Base-by-base conservation (phyloP, 2,797 vertebrate genomes). In the Erithacus rubecula region DNA sequence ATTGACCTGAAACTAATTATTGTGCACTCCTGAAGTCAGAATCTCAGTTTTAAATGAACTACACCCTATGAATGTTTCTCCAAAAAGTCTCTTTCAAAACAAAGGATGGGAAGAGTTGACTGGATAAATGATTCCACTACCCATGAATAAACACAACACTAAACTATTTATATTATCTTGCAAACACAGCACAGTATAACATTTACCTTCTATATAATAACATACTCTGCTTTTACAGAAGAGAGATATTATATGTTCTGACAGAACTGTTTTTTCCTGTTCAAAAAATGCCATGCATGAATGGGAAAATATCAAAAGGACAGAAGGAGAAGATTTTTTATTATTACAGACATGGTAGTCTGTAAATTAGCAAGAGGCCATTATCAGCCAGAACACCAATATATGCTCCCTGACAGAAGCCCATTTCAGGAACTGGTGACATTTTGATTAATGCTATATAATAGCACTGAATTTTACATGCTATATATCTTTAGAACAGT, bases 361-460 rank as follows among this genome's bases (percentile, higher is more conserved):
- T 46, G 51, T 95, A 92, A 95, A 95, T 96, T 95, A 96, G 53
- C 1, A 16, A 83, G 19, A 84, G 84, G 55, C 27, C 89, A 89
- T 96, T 97, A 95, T 71, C 58, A 95, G 53, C 30, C 46, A 82
- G 91, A 96, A 62, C 44, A 41, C 34, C 34, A 10, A 41, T 83
- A 64, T 34, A 76, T 13, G 71, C 27, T 89, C 93, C 63, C 77
- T 90, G 53, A 89, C 83, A 97, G 78, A 74, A 95, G 76, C 34
- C 92, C 76, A 77, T 96, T 97, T 95, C 68, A 43, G 68, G 80
- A 92, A 58, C 63, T 51, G 26, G 80, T 78, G 93, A 76, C 78
- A 93, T 79, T 63, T 89, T 91, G 95, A 96, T 96, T 89, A 85
- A 97, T 89, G 72, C 44, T 76, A 47, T 75, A 65, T 55, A 87